phyloP scores from a whole-genome alignment of 2,797 vertebrate species.

The Lepus townsendii region DNA sequence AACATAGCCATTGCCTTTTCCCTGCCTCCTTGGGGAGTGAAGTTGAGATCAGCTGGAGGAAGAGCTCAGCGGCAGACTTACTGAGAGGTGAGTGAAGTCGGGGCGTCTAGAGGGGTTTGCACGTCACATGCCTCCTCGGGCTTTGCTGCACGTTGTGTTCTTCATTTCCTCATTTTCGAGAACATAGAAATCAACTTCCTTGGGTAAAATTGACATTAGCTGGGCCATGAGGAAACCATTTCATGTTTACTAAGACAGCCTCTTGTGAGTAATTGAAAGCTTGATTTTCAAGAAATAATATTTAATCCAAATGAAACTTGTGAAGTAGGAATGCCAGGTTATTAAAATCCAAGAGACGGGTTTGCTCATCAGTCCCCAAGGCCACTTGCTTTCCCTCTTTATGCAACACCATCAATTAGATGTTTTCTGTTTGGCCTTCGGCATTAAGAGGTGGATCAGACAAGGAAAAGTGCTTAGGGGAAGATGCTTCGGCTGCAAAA shows the following conservation, averaged over 20 bases:
- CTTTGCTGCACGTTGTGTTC: conserved; percentile 44
- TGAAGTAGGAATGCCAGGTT: neutral
- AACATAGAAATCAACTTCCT: conserved; percentile 56
- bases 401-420: fast-evolving
- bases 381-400: neutral
- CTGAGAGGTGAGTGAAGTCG: neutral
- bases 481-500: neutral
- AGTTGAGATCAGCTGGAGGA: neutral
- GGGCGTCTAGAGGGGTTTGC: neutral
- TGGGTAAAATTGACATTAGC: conserved; percentile 40
- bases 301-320: conserved; percentile 47
- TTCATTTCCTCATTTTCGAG: conserved; percentile 66
- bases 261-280: conserved; percentile 53
- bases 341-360: neutral
- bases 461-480: neutral
- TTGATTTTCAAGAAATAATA: conserved; percentile 65
- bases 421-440: neutral
- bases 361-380: neutral
- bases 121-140: conserved; percentile 27
- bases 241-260: conserved; percentile 28
- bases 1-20: neutral
- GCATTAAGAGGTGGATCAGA: neutral
- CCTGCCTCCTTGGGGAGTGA: neutral
- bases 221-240: conserved; percentile 50
- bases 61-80: neutral